Percentiles rank a stretch among this genome's conserved stretches.
phyloP scores from a whole-genome alignment of 2,113 vertebrate genomes.

The Anhinga anhinga region DNA sequence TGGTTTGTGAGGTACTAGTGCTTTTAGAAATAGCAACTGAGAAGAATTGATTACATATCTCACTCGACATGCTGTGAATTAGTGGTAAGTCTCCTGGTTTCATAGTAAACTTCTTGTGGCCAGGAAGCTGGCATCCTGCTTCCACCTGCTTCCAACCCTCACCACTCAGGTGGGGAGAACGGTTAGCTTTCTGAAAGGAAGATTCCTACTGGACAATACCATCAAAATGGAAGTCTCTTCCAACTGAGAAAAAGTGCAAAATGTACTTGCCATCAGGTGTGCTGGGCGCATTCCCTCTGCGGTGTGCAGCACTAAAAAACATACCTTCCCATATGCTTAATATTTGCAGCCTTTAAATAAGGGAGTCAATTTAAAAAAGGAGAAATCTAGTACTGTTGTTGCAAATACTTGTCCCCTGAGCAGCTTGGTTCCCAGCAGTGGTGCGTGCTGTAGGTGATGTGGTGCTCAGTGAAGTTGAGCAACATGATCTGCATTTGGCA shows the following conservation, averaged over 20 bases:
- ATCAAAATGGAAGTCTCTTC: not conserved
- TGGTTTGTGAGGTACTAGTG: not conserved
- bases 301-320: not conserved
- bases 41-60: not conserved
- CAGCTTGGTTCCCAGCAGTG: not conserved
- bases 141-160: not conserved
- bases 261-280: not conserved
- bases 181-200: not conserved
- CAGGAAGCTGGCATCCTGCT: not conserved
- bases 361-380: not conserved
- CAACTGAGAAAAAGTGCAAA: too few relatives aligned
- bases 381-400: rapidly evolving
- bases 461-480: not conserved
- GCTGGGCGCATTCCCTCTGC: not conserved
- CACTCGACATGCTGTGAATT: not conserved
- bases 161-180: not conserved
- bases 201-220: not conserved
- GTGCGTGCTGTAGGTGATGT: not conserved
- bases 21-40: not conserved
- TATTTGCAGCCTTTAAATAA: not conserved
- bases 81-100: not conserved
- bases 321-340: not conserved
- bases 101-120: not conserved
- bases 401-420: not conserved
- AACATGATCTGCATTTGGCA: not conserved